A percentile compares a stretch with the other conserved stretches of the same genome.
phyloP scores from a whole-genome alignment of 2,888 invertebrate species.

The Chelonus formosanus region DNA sequence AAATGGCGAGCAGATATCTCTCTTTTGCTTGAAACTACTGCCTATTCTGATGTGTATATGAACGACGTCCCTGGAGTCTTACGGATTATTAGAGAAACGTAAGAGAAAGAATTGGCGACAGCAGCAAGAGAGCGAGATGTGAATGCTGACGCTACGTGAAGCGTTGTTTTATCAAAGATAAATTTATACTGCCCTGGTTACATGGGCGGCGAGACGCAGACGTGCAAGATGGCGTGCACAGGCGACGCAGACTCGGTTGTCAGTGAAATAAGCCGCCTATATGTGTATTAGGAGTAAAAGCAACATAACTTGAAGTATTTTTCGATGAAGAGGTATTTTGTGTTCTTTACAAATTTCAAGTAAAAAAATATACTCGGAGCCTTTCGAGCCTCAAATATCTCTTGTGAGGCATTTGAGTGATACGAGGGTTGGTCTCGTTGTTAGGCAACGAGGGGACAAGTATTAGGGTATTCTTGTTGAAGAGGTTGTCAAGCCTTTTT shows the following conservation, averaged over 20 bases:
- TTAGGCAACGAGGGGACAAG: not conserved
- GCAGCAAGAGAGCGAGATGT: not conserved
- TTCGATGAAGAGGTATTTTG: not conserved
- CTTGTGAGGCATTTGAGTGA: not conserved
- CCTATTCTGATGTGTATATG: slow-evolving; percentile 30
- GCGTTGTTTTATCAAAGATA: slow-evolving; percentile 11
- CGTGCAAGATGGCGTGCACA: slow-evolving; percentile 62
- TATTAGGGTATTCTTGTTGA: not conserved
- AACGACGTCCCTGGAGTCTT: slow-evolving; percentile 43
- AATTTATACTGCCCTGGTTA: slow-evolving; percentile 53
- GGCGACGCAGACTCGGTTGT: slow-evolving; percentile 52
- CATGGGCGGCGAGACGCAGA: slow-evolving; percentile 61
- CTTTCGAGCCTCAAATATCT: not conserved
- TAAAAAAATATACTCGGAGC: not conserved
- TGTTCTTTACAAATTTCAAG: not conserved
- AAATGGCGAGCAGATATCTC: slow-evolving; percentile 54
- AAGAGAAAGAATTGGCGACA: slow-evolving; percentile 7
- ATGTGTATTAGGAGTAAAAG: slow-evolving; percentile 14
- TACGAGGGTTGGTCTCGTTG: not conserved
- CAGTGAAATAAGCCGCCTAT: slow-evolving; percentile 26
- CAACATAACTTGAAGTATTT: not conserved
- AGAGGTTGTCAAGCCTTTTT: not conserved
- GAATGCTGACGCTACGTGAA: slow-evolving; percentile 19
- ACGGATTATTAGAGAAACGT: not conserved
- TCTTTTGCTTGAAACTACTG: slow-evolving; percentile 48